phyloP scores from a whole-genome alignment of 2,797 vertebrate species.

The Halcyon leucocephala region DNA sequence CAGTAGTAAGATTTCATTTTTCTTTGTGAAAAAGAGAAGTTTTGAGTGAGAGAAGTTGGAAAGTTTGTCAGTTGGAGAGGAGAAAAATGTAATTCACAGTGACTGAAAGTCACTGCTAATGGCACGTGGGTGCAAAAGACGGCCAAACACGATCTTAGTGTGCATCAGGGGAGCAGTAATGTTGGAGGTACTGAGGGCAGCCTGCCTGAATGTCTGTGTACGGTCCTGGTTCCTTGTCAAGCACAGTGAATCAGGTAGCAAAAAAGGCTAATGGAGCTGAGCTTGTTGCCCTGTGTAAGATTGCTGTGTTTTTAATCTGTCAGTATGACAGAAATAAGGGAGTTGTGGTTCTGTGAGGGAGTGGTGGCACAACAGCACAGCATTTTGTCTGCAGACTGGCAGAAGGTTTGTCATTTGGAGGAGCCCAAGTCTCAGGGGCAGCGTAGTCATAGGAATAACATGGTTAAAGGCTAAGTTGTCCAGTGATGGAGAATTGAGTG shows the following conservation, averaged over 20 bases:
- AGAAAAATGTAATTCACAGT: background rate
- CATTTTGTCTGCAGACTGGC: accelerated
- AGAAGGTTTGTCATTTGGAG: background rate
- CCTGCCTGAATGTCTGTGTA: background rate
- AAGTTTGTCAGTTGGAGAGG: background rate
- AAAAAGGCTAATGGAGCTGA: background rate
- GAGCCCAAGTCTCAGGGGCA: background rate
- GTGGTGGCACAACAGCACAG: background rate
- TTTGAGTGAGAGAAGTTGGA: background rate
- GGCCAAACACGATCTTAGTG: background rate
- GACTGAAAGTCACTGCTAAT: background rate
- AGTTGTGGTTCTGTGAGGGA: background rate
- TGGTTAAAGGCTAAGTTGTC: background rate
- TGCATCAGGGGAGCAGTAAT: background rate
- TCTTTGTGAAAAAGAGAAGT: background rate
- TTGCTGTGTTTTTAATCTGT: background rate
- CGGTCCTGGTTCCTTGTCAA: background rate
- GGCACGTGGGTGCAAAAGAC: background rate
- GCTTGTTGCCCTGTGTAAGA: background rate
- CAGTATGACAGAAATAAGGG: background rate
- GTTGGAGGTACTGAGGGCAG: background rate
- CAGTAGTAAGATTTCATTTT: background rate
- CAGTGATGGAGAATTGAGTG: background rate
- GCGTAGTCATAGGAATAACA: accelerated
- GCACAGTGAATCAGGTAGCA: background rate